These are phyloP conservation scores for Ctena decussata DNA, from an alignment of 2,888 invertebrate genomes.

Conservation along the genomic window DNA sequence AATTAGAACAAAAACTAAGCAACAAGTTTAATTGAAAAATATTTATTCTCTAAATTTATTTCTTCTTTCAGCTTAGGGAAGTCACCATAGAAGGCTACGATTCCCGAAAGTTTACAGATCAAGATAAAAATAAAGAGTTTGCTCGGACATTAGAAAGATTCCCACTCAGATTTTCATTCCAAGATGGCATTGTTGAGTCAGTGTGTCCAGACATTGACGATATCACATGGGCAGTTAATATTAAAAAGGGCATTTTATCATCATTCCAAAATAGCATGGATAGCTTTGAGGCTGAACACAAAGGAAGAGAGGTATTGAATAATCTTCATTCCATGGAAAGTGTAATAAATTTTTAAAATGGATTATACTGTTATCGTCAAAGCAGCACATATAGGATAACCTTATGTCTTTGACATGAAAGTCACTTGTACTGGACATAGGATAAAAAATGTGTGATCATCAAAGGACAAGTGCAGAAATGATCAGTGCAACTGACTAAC, in stretches of 20 bases:
- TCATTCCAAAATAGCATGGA: conserved; percentile 96
- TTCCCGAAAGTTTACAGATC: conserved; percentile 55
- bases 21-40: too few species aligned
- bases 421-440: too few species aligned
- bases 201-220: conserved; percentile 95
- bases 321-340: too few species aligned
- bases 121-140: conserved; percentile 50
- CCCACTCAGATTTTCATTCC: conserved; percentile 92
- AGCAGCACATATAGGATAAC: too few species aligned
- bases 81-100: conserved; percentile 65
- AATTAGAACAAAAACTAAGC: too few species aligned
- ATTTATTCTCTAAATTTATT: too few species aligned
- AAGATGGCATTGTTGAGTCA: conserved; percentile 92
- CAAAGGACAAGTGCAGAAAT: too few species aligned
- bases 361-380: too few species aligned
- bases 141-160: conserved; percentile 90
- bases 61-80: conserved; percentile 62
- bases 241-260: conserved; percentile 96
- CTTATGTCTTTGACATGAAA: too few species aligned
- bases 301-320: conserved; percentile 75
- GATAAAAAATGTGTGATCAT: too few species aligned
- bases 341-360: too few species aligned
- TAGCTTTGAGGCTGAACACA: conserved; percentile 91
- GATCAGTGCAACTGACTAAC: too few species aligned
- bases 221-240: conserved; percentile 93